Conservation (phyloP, 2,888 invertebrate species). For the Psococerastis gibbosa region DNA sequence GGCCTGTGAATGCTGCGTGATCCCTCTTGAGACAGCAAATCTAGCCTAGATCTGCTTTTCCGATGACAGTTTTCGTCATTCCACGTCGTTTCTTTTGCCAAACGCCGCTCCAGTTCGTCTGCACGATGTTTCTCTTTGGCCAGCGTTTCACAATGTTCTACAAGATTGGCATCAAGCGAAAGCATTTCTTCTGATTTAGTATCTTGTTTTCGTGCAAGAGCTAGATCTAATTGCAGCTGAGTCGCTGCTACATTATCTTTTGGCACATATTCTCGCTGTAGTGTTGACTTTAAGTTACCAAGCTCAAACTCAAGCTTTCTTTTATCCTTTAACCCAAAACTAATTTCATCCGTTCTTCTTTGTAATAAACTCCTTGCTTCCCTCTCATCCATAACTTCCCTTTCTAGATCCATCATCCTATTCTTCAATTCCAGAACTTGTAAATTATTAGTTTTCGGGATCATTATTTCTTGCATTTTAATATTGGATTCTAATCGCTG, state of each 20-base stretch:
- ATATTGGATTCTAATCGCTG: slow-evolving; percentile 5
- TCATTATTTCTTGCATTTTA: background rate
- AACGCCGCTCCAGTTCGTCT: slow-evolving; percentile 14
- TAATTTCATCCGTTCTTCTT: slow-evolving; percentile 16
- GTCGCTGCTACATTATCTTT: slow-evolving; percentile 18
- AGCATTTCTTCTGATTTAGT: slow-evolving; percentile 20
- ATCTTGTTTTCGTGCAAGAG: slow-evolving; percentile 19
- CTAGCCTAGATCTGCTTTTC: background rate
- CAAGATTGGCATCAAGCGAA: slow-evolving; percentile 18
- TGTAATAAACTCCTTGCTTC: slow-evolving; percentile 16
- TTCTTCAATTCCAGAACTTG: slow-evolving; percentile 4
- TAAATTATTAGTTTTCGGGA: background rate
- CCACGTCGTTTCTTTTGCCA: background rate
- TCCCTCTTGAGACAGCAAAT: background rate
- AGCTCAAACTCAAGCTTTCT: slow-evolving; percentile 19
- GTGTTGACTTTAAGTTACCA: slow-evolving; percentile 15
- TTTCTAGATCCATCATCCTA: background rate
- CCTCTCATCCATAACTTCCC: slow-evolving; percentile 17
- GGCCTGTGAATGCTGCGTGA: background rate
- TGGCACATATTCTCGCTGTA: slow-evolving; percentile 19
- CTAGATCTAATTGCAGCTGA: slow-evolving; percentile 17
- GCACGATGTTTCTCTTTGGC: slow-evolving; percentile 18
- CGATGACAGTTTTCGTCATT: background rate
- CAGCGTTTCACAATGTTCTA: slow-evolving; percentile 19
- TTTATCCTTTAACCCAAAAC: slow-evolving; percentile 19